Percentiles rank a stretch among this genome's conserved stretches.
phyloP scores from a whole-genome alignment of 2,113 vertebrate genomes.

The Scomber japonicus region DNA sequence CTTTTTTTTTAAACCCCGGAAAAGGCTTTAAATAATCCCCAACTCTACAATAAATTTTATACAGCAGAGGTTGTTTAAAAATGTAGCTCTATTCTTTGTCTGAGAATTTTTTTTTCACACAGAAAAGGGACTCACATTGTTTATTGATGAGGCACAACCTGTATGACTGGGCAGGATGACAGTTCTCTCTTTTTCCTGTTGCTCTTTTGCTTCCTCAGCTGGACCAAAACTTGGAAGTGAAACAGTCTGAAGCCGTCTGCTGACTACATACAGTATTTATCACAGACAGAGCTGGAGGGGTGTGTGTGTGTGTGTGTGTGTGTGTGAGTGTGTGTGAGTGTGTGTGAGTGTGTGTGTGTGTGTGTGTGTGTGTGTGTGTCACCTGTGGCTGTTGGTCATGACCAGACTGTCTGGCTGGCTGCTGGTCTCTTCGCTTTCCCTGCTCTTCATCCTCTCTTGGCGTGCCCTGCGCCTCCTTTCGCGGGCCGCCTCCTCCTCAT shows the following conservation, averaged over 20 bases:
- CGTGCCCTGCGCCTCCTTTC: conserved; percentile 94
- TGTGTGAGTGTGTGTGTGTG: conserved; percentile 3
- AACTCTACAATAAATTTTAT: not conserved
- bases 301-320: too few relatives aligned
- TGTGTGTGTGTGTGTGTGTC: conserved; percentile 21
- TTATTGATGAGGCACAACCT: conserved; percentile 2
- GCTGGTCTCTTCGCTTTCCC: conserved; percentile 86
- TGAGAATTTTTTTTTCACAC: not conserved
- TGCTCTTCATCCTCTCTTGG: conserved; percentile 89
- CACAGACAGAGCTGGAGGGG: not conserved
- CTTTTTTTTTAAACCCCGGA: too few relatives aligned
- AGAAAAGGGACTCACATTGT: not conserved
- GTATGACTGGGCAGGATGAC: not conserved
- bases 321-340: too few relatives aligned
- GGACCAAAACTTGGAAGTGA: not conserved
- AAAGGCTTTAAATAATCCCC: too few relatives aligned
- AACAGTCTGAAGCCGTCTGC: not conserved
- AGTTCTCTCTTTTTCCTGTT: not conserved
- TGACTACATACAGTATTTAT: not conserved
- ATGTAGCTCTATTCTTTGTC: not conserved
- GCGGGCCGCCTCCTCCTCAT: conserved; percentile 95
- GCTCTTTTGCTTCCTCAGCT: too few relatives aligned
- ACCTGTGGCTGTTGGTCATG: conserved; percentile 93
- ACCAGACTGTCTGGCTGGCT: conserved; percentile 85
- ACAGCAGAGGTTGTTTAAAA: not conserved